Base-by-base conservation (phyloP, 2,888 invertebrate species). In the Chouioia cunea region DNA sequence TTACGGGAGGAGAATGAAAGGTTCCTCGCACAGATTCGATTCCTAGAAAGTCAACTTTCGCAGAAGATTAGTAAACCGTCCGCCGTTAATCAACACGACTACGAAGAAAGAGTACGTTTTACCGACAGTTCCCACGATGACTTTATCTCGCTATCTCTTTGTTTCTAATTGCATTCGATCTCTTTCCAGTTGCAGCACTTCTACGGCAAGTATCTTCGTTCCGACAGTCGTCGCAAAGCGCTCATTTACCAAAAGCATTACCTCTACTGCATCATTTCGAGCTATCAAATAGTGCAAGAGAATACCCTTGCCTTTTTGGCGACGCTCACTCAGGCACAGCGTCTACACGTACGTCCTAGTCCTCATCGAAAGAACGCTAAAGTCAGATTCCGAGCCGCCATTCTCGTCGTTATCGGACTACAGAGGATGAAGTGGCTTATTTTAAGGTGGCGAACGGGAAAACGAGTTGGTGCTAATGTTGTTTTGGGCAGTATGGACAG, bases 161-260 rank as follows among this genome's bases (percentile, higher is more conserved):
- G 52, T 20, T 63, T 16, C 0, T 22, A n/a, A 46, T 8, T 18
- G 48, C n/a, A 50, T 58, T 15, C 6, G 8, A 36, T 36, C 10
- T 36, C 1, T 54, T 23, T 22, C 20, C 67, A 90, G 85, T 86
- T 89, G 43, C 89, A 90, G 73, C 89, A 90, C 75, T 84, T 91
- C 71, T 89, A 91, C 73, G 90, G 90, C 14, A 90, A 91, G 79
- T 94, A 92, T 82, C 86, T 96, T 76, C 89, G 94, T 44, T 90
- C 93, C 4, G 94, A 97, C 82, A 95, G 96, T 81, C 93, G 93
- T 79, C 90, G 94, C 70, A 96, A 96, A 83, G 94, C 96, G 15
- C 87, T 97, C 65, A 90, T 93, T 63, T 97, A 93, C 89, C 97
- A 97, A 87, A 97, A 97, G 86, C 90, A 93, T 20, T 97, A 96